Evolutionary conservation across 35 echinoderm and acorn worm species (phyloP).

Genomic region (Apostichopus californicus): DNA sequence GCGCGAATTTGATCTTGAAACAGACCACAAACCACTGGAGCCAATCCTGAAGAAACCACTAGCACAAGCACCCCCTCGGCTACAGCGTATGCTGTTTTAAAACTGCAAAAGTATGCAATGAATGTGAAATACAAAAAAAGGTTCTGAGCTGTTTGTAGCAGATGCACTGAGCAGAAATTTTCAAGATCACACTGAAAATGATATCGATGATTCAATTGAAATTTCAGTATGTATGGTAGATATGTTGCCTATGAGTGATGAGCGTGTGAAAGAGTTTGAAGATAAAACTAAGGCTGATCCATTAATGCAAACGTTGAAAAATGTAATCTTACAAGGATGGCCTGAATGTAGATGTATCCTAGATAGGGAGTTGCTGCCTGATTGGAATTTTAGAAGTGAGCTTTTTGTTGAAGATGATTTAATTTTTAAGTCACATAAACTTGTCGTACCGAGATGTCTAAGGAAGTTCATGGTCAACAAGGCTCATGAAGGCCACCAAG

Average conservation of each 20-base stretch:
- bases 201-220: no score
- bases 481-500: slow-evolving; percentile 53
- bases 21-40: slow-evolving; percentile 56
- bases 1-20: slow-evolving; percentile 27
- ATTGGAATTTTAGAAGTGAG: background rate
- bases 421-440: slow-evolving; percentile 32
- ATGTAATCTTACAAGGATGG: no score
- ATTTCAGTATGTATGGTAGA: no score
- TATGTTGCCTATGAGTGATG: background rate
- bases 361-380: no score
- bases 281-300: no score
- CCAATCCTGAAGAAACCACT: slow-evolving; percentile 35
- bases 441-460: slow-evolving; percentile 6
- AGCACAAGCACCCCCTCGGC: slow-evolving; percentile 3
- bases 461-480: slow-evolving; percentile 23
- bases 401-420: slow-evolving; percentile 43
- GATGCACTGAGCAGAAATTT: slow-evolving; percentile 47
- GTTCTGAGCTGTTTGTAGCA: slow-evolving; percentile 48
- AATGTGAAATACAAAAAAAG: slow-evolving; percentile 43
- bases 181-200: no score
- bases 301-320: background rate
- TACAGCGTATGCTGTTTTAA: slow-evolving; percentile 24
- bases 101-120: slow-evolving; percentile 40
- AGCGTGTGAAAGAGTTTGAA: no score
- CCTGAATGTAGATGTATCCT: no score